Evolutionary conservation across 2,113 vertebrate genomes (phyloP), one percentile per base, ranked within the genome.

Genomic region (Telmatochromis sp.): DNA sequence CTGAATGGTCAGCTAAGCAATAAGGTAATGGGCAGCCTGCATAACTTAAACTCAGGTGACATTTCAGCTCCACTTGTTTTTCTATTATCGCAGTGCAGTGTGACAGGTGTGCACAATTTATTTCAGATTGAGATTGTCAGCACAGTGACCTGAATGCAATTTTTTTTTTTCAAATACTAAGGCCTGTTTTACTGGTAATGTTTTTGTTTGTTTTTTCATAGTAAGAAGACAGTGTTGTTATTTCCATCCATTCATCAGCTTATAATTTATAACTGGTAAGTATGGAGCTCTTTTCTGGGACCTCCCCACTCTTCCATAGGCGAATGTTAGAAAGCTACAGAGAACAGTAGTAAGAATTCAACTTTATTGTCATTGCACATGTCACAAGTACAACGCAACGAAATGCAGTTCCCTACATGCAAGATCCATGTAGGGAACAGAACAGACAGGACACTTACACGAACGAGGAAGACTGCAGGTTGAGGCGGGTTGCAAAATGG

Each of bases 21-120:
- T 86, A 80, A 84, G 84, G 55, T 84, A 80, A 89, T 83, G 58
- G 83, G 75, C 85, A 60, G 68, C 73, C 65, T 82, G 89, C 58
- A 58, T 86, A 89, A 86, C 83, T 86, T 81, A 55, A 68, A 78
- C 80, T 37, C n/a, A 58, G 78, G 73, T 83, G 85, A 93, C 88
- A 91, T 91, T 93, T 95, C 89, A 89, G 91, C 91, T 90, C 54
- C 57, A 81, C 49, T 80, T 91, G 80, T 81, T 92, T 94, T 91
- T 87, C 83, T 87, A 88, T 90, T 84, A 90, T 82, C 26, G 75
- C 42, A 57, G 51, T 53, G 35, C 55, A 73, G 82, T 87, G 84
- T 85, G 75, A 84, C 47, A 79, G 82, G 37, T 88, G 65, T n/a
- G n/a, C 26, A 14, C 42, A 51, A 80, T 88, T 63, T 60, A 68